These are phyloP conservation scores for Drosophila kanapiae DNA, from an alignment of 1,140 invertebrate species.

Conservation along the genomic window DNA sequence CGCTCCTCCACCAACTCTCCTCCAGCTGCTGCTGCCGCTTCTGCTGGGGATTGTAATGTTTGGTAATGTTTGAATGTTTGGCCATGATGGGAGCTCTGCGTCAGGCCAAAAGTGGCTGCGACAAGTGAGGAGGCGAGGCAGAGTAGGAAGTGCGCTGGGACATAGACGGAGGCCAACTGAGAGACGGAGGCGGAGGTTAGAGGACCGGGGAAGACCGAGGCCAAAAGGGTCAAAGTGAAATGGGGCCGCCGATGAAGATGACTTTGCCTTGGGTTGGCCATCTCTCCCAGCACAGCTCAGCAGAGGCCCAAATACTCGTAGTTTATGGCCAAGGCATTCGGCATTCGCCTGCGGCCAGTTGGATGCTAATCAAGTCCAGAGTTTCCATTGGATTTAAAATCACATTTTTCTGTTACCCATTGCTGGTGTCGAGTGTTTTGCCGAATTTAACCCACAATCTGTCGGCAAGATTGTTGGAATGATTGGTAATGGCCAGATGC, in stretches of 20 bases:
- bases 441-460: constrained; percentile 26
- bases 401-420: constrained; percentile 24
- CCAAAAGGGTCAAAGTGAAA: constrained; percentile 65
- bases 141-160: not conserved
- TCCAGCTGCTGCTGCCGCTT: constrained; percentile 7
- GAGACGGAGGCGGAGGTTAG: too few species aligned
- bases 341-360: constrained; percentile 37
- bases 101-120: constrained; percentile 72
- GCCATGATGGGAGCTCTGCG: constrained; percentile 70
- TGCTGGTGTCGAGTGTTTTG: constrained; percentile 22
- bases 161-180: not conserved
- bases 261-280: constrained; percentile 31
- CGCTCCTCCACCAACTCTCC: constrained; percentile 18
- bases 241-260: constrained; percentile 47
- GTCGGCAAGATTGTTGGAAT: constrained; percentile 19
- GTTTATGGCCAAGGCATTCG: constrained; percentile 39
- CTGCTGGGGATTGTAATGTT: constrained; percentile 52
- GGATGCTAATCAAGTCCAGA: constrained; percentile 48
- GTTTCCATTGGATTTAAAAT: constrained; percentile 36
- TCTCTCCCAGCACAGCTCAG: constrained; percentile 12
- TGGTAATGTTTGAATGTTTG: constrained; percentile 64
- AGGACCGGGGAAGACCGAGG: constrained; percentile 19
- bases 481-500: constrained; percentile 8
- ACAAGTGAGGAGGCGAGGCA: constrained; percentile 36
- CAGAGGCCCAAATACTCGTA: constrained; percentile 37